Evolutionary conservation across 2,113 vertebrate species (phyloP), one percentile per base, ranked within the genome.

Genomic region (Puntigrus tetrazona): DNA sequence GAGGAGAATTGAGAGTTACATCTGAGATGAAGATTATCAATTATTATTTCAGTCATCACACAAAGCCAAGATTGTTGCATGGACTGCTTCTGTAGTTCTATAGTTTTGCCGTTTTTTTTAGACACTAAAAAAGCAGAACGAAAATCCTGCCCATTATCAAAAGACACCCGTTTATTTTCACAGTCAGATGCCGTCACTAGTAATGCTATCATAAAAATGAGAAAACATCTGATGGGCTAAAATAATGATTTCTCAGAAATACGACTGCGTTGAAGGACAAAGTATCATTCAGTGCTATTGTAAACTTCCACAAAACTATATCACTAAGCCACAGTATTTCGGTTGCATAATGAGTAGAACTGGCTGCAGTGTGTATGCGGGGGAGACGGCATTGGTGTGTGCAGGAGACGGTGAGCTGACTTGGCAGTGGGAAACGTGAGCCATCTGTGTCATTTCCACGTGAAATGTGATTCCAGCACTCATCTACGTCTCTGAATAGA

Each of bases 391-490:
- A 73, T 27, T n/a, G 11, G 36, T 59, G 52, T 63, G 47, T 65
- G 67, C 76, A 36, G 31, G 20, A 69, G 61, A n/a, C 20, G 47
- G 36, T 36, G 63, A 50, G 38, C 67, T 86, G 36, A 82, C 47
- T 78, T 83, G 77, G 47, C 29, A 55, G 63, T 77, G 70, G 67
- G 89, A 45, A 91, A 93, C 45, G 36, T 0, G 83, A 91, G 72
- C 45, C 84, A 36, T 73, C 86, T 86, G 78, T 81, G 76, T 41
- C 9, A 72, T 88, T 88, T 89, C 88, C 83, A 5, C 50, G 85
- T 9, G 88, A 88, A 91, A 91, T 38, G 86, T 78, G 88, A 90
- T 31, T 84, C 88, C 87, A 81, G 84, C 82, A 89, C 84, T 80
- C 83, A 84, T 86, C 38, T 85, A 61, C 82, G 34, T 47, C 13